Evolutionary conservation across 2,888 invertebrate species (phyloP).

Genomic region (Ferrisia virgata): DNA sequence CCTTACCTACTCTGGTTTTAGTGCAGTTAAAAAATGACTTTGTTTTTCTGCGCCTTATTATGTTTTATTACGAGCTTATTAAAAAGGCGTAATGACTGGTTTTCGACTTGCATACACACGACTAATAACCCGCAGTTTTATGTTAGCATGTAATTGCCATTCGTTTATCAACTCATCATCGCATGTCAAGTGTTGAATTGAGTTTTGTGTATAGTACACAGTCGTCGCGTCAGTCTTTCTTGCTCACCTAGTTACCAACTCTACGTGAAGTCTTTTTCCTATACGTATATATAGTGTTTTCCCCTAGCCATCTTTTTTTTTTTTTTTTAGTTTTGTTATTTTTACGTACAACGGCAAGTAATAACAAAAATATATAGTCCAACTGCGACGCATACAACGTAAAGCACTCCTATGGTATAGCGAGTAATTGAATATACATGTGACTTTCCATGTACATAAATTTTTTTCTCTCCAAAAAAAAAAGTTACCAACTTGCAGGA

Average conservation of each 20-base stretch:
- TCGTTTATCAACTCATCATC: conserved; percentile 30
- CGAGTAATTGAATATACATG: conserved; percentile 2
- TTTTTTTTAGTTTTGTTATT: background rate
- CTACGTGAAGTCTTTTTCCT: conserved; percentile 20
- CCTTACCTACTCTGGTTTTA: background rate
- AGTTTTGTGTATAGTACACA: background rate
- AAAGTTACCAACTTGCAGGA: too few species aligned
- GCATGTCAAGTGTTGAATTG: conserved; percentile 30
- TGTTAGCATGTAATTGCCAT: conserved; percentile 20
- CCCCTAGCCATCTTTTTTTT: background rate
- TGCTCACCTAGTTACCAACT: background rate
- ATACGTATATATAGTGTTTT: background rate
- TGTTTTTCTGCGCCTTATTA: conserved; percentile 18
- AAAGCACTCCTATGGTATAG: background rate
- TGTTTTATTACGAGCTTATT: conserved; percentile 30
- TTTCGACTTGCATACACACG: background rate
- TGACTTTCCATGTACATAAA: background rate
- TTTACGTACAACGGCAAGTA: background rate
- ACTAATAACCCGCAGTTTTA: conserved; percentile 30
- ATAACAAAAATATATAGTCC: conserved; percentile 8
- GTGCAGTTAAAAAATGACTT: conserved; percentile 22
- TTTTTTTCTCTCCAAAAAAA: background rate
- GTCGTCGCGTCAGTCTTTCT: background rate
- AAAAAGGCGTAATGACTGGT: conserved; percentile 30
- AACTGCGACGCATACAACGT: background rate